phyloP scores from a whole-genome alignment of 2,113 vertebrate species.

The Noturus placidus region DNA sequence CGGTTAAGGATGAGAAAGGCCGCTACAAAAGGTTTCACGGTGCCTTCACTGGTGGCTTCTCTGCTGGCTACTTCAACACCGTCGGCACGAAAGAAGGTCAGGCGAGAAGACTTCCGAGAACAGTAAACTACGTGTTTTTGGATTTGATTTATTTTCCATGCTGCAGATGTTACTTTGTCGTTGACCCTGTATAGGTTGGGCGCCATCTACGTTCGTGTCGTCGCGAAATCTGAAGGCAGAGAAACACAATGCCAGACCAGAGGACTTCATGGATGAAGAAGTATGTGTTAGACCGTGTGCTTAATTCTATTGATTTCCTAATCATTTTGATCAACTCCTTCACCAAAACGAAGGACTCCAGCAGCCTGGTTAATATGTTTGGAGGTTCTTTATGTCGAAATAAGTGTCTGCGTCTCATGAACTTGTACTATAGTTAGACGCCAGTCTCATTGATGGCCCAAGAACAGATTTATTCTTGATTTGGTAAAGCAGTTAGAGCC shows the following conservation, averaged over 20 bases:
- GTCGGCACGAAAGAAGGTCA: slow-evolving; percentile 95
- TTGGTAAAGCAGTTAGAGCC: neutral
- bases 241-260: slow-evolving; percentile 73
- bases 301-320: slow-evolving; percentile 48
- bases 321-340: neutral
- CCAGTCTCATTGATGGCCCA: no score
- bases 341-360: neutral
- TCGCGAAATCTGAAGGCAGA: slow-evolving; percentile 89
- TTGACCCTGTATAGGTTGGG: slow-evolving; percentile 80
- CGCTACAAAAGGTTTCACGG: slow-evolving; percentile 92
- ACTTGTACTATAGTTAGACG: neutral
- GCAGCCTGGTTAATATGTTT: neutral
- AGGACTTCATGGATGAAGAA: slow-evolving; percentile 99
- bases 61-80: slow-evolving; percentile 94
- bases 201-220: slow-evolving; percentile 87
- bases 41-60: slow-evolving; percentile 95
- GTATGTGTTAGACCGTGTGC: slow-evolving; percentile 62
- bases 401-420: neutral
- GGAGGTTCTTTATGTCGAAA: neutral
- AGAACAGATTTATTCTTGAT: neutral
- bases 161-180: neutral
- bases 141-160: neutral
- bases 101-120: neutral
- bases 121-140: no score
- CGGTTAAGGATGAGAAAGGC: slow-evolving; percentile 91